Evolutionary conservation across 2,113 vertebrate genomes (phyloP).

Genomic region (Saguinus imperator): DNA sequence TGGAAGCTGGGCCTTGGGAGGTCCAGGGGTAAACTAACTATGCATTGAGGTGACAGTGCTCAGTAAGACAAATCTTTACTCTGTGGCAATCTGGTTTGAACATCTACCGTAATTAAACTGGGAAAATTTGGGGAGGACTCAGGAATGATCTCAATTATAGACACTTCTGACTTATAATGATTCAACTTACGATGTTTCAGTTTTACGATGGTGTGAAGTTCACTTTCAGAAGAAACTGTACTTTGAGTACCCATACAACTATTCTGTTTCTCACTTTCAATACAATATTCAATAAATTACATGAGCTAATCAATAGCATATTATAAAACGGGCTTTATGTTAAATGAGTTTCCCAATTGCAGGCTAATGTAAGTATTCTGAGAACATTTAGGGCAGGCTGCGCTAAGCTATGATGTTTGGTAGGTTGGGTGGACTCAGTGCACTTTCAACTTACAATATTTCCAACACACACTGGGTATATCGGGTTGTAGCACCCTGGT

Average conservation of each 20-base stretch:
- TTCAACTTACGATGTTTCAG: background rate
- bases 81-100: background rate
- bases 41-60: background rate
- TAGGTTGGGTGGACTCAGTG: background rate
- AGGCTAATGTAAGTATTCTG: background rate
- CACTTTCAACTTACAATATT: background rate
- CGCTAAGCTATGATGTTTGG: background rate
- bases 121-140: background rate
- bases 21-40: background rate
- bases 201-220: background rate
- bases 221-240: background rate
- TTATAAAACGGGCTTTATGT: background rate
- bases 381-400: background rate
- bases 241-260: background rate
- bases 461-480: background rate
- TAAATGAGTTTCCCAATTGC: background rate
- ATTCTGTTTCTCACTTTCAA: background rate
- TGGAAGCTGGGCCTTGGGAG: background rate
- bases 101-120: background rate
- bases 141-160: background rate
- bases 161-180: background rate
- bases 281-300: background rate
- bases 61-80: background rate
- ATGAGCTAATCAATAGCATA: background rate
- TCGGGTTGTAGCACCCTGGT: background rate